Evolutionary conservation across 1,140 invertebrate species (phyloP), one percentile per base, ranked within the genome.

Genomic region (Helicoverpa armigera): DNA sequence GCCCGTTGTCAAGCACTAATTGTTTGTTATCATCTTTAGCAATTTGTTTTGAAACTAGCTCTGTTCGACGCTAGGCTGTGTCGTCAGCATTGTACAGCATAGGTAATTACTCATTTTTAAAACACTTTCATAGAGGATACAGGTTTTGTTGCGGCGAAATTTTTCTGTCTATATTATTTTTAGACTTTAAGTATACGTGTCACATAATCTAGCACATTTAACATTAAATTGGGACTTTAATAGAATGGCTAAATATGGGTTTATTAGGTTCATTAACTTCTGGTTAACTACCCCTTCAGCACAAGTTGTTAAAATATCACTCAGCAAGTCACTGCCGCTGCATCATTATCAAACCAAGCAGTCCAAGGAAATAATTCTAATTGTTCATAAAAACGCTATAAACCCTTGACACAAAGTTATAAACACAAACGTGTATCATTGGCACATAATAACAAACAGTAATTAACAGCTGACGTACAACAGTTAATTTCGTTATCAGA

Each of bases 401-500:
- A 75, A 75, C 56, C 23, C 56, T 85, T 87, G 86, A 87, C 86
- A 85, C 82, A 67, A 43, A 84, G 81, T 78, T 82, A 75, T 79
- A 83, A 85, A 70, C 69, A 35, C 60, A 16, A 65, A 65, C 48
- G 54, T 53, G 70, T 86, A 81, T 82, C 82, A 82, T 85, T 84
- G 81, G 80, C 70, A 82, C 80, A 83, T 84, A 81, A 83, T 84
- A 74, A 79, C 74, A 80, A 74, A 70, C 77, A 53, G 80, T 61
- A 88, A 86, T 86, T 85, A 88, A 85, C 79, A 80, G 74, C 70
- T 72, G 81, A 79, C 65, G 73, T 80, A 65, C 23, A 63, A 76
- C 82, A 73, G 77, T 83, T 80, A 80, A 82, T 77, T 63, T 54
- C 63, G 54, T 84, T 87, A 88, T 87, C 87, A 82, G 87, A 88